Base-by-base conservation (phyloP, 2,113 vertebrate species). In the Pipra filicauda region DNA sequence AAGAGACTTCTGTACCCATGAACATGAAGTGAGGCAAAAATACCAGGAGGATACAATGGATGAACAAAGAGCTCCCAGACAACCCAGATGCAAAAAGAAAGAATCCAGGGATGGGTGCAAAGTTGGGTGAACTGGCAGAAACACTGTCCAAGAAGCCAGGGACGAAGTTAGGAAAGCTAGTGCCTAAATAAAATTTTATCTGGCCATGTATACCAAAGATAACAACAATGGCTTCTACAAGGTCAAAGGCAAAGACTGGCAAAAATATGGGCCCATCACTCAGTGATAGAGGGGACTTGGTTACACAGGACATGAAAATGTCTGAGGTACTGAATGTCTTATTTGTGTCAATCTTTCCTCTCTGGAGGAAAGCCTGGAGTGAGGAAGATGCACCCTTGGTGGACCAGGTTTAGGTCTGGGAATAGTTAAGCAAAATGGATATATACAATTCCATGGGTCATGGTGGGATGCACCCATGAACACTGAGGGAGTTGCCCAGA, bases 401-500 rank as follows among this genome's bases (percentile, higher is more conserved):
- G 39, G 8, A 54, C 44, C 8, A 61, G 9, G 12, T 49, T 51
- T 58, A 46, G 8, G 11, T 65, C 15, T 66, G 33, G 15, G 18
- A 66, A 51, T 46, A 37, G 20, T 49, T 66, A 67, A 44, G 12
- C 6, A 87, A 67, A 82, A 35, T 33, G 8, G 3, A 57, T 13
- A 24, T 52, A 11, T 0, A 2, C 51, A 64, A 74, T 4, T 69
- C 30, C 35, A 22, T 39, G 8, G 18, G 1, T 10, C 6, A 20
- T 2, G 0, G n/a, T 48, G 16, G 7, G 8, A 58, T 48, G 5
- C 15, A 48, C 4, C 8, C 10, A 7, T n/a, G 33, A 30, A 5
- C 8, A 3, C 23, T 48, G 54, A 89, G 19, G 23, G 30, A 69
- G 22, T 16, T 86, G 14, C 14, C 10, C 31, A 9, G 18, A 85